A percentile compares a stretch with the other conserved stretches of the same genome.
Evolutionary conservation across 2,888 invertebrate genomes (phyloP).

Genomic region (Watsonalla cultraria): DNA sequence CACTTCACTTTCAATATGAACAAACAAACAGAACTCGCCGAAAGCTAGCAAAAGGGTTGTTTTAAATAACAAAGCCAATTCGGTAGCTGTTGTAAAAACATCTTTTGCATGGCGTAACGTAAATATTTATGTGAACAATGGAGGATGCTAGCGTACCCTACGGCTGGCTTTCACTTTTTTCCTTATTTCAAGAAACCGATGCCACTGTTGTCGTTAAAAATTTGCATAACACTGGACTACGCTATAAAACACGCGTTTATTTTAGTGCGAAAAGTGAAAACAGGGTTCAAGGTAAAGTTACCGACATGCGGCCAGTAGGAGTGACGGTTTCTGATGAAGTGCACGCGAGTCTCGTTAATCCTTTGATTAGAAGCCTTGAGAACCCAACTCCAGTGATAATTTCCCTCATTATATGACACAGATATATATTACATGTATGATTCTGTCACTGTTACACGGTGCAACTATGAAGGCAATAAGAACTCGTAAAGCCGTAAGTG

Average conservation of each 20-base stretch:
- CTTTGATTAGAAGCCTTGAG: too few relatives aligned
- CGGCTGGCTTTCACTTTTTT: slow-evolving; percentile 73
- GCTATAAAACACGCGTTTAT: slow-evolving; percentile 63
- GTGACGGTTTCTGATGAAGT: slow-evolving; percentile 55
- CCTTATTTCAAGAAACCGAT: slow-evolving; percentile 60
- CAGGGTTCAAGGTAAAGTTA: slow-evolving; percentile 57
- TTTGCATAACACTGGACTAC: slow-evolving; percentile 72
- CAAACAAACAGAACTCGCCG: slow-evolving; percentile 49
- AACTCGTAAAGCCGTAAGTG: too few relatives aligned
- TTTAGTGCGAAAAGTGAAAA: slow-evolving; percentile 74
- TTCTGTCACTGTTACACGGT: too few relatives aligned
- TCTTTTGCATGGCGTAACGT: slow-evolving; percentile 71
- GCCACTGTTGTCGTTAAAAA: slow-evolving; percentile 62
- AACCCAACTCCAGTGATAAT: too few relatives aligned
- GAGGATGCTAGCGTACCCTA: slow-evolving; percentile 59
- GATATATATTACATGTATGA: too few relatives aligned
- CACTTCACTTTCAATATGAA: slow-evolving; percentile 45
- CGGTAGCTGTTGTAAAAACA: slow-evolving; percentile 69
- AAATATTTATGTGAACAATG: slow-evolving; percentile 71
- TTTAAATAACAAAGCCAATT: slow-evolving; percentile 67
- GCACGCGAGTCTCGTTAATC: slow-evolving; percentile 43
- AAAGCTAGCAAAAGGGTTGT: slow-evolving; percentile 66
- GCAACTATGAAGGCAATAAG: too few relatives aligned
- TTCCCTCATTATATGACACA: too few relatives aligned
- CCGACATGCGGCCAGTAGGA: slow-evolving; percentile 50